Percentiles rank a stretch among this genome's conserved stretches.
These are phyloP conservation scores for Ennomos quercinarius DNA, from an alignment of 2,888 invertebrate species.

Conservation along the genomic window DNA sequence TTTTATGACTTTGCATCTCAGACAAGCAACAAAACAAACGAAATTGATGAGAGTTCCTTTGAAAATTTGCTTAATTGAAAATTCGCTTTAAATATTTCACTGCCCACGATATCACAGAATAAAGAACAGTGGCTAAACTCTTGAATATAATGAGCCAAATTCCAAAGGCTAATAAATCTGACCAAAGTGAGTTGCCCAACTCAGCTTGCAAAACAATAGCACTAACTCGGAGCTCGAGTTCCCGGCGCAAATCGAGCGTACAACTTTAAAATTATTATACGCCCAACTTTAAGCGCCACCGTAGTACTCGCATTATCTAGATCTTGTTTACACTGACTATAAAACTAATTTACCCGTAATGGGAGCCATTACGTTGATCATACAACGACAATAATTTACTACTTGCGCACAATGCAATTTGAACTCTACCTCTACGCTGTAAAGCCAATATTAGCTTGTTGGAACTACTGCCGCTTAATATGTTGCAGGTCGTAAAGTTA, in stretches of 20 bases:
- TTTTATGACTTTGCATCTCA: no score
- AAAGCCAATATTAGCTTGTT: constrained; percentile 11
- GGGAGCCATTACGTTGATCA: constrained; percentile 49
- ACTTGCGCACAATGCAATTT: constrained; percentile 14
- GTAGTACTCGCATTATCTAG: constrained; percentile 52
- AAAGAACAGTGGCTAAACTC: no score
- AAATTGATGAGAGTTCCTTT: no score
- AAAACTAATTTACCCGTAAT: constrained; percentile 58
- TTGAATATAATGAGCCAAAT: no score
- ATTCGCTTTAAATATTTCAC: no score
- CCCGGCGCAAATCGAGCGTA: constrained; percentile 30
- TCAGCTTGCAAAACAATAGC: constrained; percentile 32
- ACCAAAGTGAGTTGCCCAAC: constrained; percentile 21
- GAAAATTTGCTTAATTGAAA: no score
- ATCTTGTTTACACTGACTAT: constrained; percentile 55
- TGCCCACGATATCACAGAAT: no score
- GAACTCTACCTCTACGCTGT: constrained; percentile 38
- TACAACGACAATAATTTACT: constrained; percentile 35
- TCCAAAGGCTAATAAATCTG: constrained; percentile 17
- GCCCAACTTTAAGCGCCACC: constrained; percentile 47
- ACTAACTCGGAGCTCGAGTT: constrained; percentile 26
- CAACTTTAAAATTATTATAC: constrained; percentile 43
- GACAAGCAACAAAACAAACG: no score
- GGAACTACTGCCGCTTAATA: background rate
- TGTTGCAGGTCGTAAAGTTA: constrained; percentile 17